Percentiles rank a stretch among this genome's conserved stretches.
Evolutionary conservation across 92 coral and sea anemone species (phyloP).

Genomic region (Parazoanthus swiftii): DNA sequence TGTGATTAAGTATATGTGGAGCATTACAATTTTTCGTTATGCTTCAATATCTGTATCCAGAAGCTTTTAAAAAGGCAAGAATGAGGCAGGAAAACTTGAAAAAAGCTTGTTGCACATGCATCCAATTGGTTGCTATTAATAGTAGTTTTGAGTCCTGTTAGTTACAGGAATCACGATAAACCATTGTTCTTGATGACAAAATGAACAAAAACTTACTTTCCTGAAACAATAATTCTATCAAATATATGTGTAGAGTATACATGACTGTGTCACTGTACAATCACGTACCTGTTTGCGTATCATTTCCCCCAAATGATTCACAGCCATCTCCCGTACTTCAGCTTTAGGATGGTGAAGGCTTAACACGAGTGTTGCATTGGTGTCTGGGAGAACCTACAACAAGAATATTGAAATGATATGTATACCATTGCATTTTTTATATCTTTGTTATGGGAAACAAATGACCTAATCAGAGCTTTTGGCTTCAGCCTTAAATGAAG

Average conservation of each 20-base stretch:
- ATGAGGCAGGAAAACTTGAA: no score
- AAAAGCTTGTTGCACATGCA: no score
- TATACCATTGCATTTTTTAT: no score
- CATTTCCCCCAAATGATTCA: slow-evolving; percentile 71
- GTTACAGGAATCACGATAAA: not conserved
- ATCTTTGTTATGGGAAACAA: no score
- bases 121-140: no score
- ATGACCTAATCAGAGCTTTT: no score
- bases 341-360: slow-evolving; percentile 96
- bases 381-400: slow-evolving; percentile 81
- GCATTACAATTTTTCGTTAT: no score
- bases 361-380: slow-evolving; percentile 81
- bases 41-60: no score
- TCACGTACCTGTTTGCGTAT: slow-evolving; percentile 58
- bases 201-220: not conserved
- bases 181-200: not conserved
- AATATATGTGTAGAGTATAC: not conserved
- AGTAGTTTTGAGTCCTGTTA: no score
- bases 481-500: no score
- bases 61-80: no score
- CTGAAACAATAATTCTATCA: not conserved
- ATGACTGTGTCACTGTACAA: not conserved
- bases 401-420: not conserved
- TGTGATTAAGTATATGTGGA: no score
- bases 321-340: slow-evolving; percentile 83